Conservation (phyloP, 2,888 invertebrate genomes). For the Hymenopus coronatus region DNA sequence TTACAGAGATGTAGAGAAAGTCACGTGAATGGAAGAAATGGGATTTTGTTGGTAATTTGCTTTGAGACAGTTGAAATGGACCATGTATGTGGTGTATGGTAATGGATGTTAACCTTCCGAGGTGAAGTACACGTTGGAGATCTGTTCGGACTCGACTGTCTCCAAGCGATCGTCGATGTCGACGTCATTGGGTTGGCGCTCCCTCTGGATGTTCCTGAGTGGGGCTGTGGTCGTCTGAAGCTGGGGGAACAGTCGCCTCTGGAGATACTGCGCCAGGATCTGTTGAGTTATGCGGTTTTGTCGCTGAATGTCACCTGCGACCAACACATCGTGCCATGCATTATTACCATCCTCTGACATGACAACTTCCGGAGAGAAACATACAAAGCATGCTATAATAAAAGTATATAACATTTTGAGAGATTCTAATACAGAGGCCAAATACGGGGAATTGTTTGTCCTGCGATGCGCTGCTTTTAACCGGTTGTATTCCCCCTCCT, state of each 20-base stretch:
- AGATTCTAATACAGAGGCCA: too few species aligned
- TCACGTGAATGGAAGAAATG: too few species aligned
- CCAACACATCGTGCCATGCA: neutral
- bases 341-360: neutral
- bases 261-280: slow-evolving; percentile 70
- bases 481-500: too few species aligned
- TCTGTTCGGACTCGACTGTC: slow-evolving; percentile 69
- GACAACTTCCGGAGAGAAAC: too few species aligned
- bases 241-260: slow-evolving; percentile 64
- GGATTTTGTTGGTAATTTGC: too few species aligned
- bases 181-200: slow-evolving; percentile 3
- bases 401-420: too few species aligned
- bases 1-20: too few species aligned
- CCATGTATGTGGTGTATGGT: neutral
- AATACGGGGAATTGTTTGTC: too few species aligned
- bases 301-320: slow-evolving; percentile 59
- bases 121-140: slow-evolving; percentile 46
- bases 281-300: slow-evolving; percentile 76
- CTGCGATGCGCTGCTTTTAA: too few species aligned
- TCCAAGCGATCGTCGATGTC: slow-evolving; percentile 54
- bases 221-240: slow-evolving; percentile 4
- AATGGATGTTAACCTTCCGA: slow-evolving; percentile 19
- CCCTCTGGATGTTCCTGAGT: neutral
- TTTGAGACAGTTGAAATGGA: neutral
- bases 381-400: too few species aligned